Percentiles rank a stretch among this genome's conserved stretches.
Evolutionary conservation across 2,888 invertebrate genomes (phyloP).

Genomic region (Morpho achilles): DNA sequence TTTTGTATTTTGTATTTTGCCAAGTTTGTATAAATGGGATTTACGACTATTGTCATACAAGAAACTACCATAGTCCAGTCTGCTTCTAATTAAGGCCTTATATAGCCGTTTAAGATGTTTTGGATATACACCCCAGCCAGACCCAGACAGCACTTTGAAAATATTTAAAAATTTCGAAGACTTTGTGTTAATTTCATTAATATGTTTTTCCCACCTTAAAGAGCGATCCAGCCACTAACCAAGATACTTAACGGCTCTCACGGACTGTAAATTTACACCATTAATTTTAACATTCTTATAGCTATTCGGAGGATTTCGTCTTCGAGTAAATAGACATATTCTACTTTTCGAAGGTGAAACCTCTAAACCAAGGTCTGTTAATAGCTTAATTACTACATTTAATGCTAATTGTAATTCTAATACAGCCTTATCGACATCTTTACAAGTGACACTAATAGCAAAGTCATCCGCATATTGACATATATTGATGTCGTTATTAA

Average conservation of each 20-base stretch:
- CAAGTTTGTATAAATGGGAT: too few relatives aligned
- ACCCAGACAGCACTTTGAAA: slow-evolving; percentile 30
- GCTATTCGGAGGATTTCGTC: slow-evolving; percentile 3
- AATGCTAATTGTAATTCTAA: slow-evolving; percentile 3
- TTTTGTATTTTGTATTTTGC: too few relatives aligned
- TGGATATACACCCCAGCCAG: slow-evolving; percentile 33
- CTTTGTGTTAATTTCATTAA: too few relatives aligned
- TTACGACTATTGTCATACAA: too few relatives aligned
- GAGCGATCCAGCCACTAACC: too few relatives aligned
- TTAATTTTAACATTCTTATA: slow-evolving; percentile 15
- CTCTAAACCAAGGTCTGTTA: slow-evolving; percentile 18
- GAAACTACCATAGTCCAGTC: slow-evolving; percentile 33
- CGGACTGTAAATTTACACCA: slow-evolving; percentile 5
- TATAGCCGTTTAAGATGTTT: slow-evolving; percentile 31
- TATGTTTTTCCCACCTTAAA: too few relatives aligned
- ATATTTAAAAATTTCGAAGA: slow-evolving; percentile 31
- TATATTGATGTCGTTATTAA: slow-evolving; percentile 1
- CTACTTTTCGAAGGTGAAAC: slow-evolving; percentile 29
- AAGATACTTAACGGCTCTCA: slow-evolving; percentile 30
- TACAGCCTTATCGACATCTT: slow-evolving; percentile 10
- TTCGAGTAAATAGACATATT: slow-evolving; percentile 28
- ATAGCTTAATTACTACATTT: slow-evolving; percentile 2
- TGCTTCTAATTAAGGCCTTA: slow-evolving; percentile 28
- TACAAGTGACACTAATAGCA: slow-evolving; percentile 18
- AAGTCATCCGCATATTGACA: slow-evolving; percentile 32